phyloP scores from a whole-genome alignment of 1,140 invertebrate species.

The Drosophila pseudoananassae region DNA sequence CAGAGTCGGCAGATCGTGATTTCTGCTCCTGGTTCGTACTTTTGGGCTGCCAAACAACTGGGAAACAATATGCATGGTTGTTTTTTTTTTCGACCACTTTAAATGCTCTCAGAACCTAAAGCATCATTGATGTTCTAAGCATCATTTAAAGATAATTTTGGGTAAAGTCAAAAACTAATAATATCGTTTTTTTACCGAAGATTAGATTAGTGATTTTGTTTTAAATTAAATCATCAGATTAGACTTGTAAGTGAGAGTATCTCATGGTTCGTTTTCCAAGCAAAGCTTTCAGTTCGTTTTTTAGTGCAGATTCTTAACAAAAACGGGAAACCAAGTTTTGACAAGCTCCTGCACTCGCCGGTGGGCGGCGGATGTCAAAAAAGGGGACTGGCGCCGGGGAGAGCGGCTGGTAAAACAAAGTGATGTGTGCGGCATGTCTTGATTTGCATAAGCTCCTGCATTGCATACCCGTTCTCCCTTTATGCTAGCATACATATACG shows the following conservation, averaged over 20 bases:
- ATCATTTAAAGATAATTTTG: too few relatives aligned
- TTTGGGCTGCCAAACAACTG: slow-evolving; percentile 51
- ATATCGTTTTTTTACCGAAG: too few relatives aligned
- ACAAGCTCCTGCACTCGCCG: slow-evolving; percentile 46
- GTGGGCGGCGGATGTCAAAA: not conserved
- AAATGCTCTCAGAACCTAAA: slow-evolving; percentile 18
- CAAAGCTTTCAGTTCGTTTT: slow-evolving; percentile 12
- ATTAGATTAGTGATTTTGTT: too few relatives aligned
- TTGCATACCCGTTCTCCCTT: slow-evolving; percentile 35
- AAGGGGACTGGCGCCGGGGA: not conserved
- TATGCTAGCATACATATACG: slow-evolving; percentile 17
- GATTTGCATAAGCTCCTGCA: slow-evolving; percentile 74
- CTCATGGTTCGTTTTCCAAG: not conserved
- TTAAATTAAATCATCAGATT: too few relatives aligned
- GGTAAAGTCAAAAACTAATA: too few relatives aligned
- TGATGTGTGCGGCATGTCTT: slow-evolving; percentile 77
- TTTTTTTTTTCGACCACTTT: slow-evolving; percentile 42
- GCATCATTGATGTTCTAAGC: not conserved
- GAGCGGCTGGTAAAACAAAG: slow-evolving; percentile 55
- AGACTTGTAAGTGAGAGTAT: slow-evolving; percentile 1
- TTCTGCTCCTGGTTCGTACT: slow-evolving; percentile 9
- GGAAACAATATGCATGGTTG: slow-evolving; percentile 61
- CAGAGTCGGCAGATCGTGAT: slow-evolving; percentile 12
- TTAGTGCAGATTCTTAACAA: slow-evolving; percentile 38
- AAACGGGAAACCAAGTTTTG: slow-evolving; percentile 64